A percentile compares a stretch with the other conserved stretches of the same genome.
These are phyloP conservation scores for Periplaneta americana DNA, from an alignment of 1,140 invertebrate species.

Conservation along the genomic window DNA sequence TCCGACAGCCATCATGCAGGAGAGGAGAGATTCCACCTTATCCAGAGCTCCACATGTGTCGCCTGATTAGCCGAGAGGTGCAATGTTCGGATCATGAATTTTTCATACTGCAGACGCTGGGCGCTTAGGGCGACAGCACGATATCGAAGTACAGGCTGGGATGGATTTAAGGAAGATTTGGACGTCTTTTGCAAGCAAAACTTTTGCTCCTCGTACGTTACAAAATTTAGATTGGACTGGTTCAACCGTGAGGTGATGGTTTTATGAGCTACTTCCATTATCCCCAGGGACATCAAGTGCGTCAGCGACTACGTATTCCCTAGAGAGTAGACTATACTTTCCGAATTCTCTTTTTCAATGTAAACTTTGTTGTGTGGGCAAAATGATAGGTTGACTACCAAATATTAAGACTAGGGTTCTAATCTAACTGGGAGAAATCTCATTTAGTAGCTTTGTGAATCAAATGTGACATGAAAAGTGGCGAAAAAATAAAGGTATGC, in stretches of 20 bases:
- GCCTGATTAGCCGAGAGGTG: not conserved
- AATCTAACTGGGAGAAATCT: too few species aligned
- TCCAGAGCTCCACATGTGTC: not conserved
- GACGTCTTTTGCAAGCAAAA: not conserved
- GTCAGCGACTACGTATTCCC: too few species aligned
- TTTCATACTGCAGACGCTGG: not conserved
- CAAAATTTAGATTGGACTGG: not conserved
- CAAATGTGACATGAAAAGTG: too few species aligned
- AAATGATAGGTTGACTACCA: too few species aligned
- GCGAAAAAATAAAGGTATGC: too few species aligned
- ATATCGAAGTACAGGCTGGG: not conserved
- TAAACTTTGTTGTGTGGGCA: too few species aligned
- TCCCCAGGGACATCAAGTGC: too few species aligned
- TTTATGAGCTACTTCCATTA: too few species aligned
- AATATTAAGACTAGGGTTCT: too few species aligned
- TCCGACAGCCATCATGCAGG: not conserved
- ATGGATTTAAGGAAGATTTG: not conserved
- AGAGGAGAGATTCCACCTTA: not conserved
- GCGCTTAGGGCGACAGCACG: not conserved
- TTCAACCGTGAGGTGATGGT: not conserved
- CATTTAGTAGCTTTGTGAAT: too few species aligned
- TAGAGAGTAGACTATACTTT: too few species aligned
- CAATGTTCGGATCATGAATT: not conserved
- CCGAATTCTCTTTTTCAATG: too few species aligned
- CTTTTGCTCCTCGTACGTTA: not conserved